These are phyloP conservation scores for Drosophila paucipuncta DNA, from an alignment of 2,888 invertebrate species.

Conservation along the genomic window DNA sequence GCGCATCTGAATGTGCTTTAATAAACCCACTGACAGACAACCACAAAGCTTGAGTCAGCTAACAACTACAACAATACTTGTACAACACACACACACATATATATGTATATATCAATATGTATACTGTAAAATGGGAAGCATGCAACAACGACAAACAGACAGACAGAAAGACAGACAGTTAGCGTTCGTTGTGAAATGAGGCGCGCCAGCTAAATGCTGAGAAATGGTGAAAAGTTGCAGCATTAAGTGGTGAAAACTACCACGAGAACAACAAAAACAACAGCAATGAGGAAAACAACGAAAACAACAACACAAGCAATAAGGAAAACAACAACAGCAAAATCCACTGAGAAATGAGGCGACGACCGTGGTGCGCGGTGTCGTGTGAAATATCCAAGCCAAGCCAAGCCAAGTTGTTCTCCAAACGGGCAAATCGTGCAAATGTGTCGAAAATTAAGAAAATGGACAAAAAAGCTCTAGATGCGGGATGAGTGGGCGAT, in stretches of 20 bases:
- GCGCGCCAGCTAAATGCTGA: conserved; percentile 60
- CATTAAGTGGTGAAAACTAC: conserved; percentile 68
- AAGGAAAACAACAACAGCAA: conserved; percentile 9
- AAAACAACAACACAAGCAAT: conserved; percentile 4
- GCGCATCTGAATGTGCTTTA: conserved; percentile 65
- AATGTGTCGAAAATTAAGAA: conserved; percentile 76
- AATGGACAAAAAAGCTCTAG: conserved; percentile 31
- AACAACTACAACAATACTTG: conserved; percentile 40
- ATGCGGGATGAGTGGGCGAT: conserved; percentile 19
- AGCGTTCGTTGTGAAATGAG: conserved; percentile 57
- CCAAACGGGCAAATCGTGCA: conserved; percentile 69
- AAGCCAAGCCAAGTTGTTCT: conserved; percentile 5
- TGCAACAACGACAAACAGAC: conserved; percentile 40
- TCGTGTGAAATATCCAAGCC: conserved; percentile 55
- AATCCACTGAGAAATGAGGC: conserved; percentile 61
- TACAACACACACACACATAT: conserved; percentile 19
- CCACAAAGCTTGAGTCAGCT: conserved; percentile 51
- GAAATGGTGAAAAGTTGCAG: conserved; percentile 73
- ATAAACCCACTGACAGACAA: conserved; percentile 55
- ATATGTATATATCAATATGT: conserved; percentile 10
- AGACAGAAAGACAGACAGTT: background rate
- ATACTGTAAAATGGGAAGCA: conserved; percentile 67
- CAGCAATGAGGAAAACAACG: conserved; percentile 41
- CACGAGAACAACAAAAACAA: conserved; percentile 14
- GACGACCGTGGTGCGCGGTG: conserved; percentile 45